phyloP scores from a whole-genome alignment of 2,113 vertebrate genomes.

The Ochotona princeps region DNA sequence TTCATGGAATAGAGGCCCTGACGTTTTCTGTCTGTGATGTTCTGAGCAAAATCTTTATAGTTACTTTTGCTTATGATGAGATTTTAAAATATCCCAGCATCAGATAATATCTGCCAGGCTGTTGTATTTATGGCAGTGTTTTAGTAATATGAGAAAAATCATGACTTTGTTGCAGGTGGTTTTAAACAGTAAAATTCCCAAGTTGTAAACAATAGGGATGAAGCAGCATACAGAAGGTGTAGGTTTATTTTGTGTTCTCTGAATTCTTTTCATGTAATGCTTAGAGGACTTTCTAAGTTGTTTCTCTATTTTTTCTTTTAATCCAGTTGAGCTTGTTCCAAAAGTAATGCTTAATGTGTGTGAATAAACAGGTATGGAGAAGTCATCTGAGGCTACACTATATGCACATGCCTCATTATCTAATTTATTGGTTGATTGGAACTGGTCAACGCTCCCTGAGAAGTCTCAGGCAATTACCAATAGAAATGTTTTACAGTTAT shows the following conservation, averaged over 20 bases:
- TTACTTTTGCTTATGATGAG: conserved; percentile 7
- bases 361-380: conserved; percentile 22
- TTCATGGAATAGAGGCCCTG: background rate
- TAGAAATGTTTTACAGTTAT: conserved; percentile 1
- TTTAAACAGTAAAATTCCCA: conserved; percentile 31
- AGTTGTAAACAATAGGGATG: background rate
- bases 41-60: background rate
- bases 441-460: conserved; percentile 12
- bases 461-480: conserved; percentile 28
- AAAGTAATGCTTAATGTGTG: background rate
- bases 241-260: background rate
- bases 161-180: conserved; percentile 12
- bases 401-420: background rate
- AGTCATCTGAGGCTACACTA: conserved; percentile 27
- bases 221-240: background rate
- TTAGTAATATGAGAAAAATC: background rate
- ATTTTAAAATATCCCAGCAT: background rate
- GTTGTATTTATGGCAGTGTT: conserved; percentile 30
- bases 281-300: background rate
- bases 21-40: background rate
- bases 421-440: background rate
- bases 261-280: background rate
- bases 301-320: background rate
- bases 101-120: background rate
- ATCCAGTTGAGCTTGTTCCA: conserved; percentile 30